Conservation (phyloP, 2,113 vertebrate genomes). For the Macaca mulatta region DNA sequence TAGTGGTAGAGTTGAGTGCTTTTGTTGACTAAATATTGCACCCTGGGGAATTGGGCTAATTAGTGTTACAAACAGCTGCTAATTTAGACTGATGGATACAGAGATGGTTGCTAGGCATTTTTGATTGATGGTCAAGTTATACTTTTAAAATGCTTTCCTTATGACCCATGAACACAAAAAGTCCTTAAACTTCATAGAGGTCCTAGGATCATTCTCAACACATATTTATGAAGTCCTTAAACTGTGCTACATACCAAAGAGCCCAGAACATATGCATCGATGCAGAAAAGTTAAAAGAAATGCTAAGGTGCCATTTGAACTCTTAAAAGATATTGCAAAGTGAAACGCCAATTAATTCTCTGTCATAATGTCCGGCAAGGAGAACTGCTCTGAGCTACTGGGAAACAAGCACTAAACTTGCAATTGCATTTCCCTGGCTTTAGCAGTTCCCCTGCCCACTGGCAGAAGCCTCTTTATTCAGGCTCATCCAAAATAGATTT, state of each 20-base stretch:
- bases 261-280: neutral
- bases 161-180: neutral
- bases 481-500: neutral
- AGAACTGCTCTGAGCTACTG: neutral
- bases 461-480: neutral
- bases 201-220: neutral
- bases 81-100: neutral
- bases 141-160: neutral
- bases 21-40: neutral
- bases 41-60: neutral
- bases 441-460: too few relatives aligned
- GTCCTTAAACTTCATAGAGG: neutral
- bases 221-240: neutral
- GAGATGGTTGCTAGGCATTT: neutral
- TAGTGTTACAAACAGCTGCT: neutral
- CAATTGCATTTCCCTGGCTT: neutral
- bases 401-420: neutral
- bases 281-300: slow-evolving; percentile 20
- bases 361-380: neutral
- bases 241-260: neutral
- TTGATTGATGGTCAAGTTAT: neutral
- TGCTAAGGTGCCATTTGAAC: neutral
- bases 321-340: neutral
- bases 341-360: neutral
- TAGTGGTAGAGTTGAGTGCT: neutral